phyloP scores from a whole-genome alignment of 2,113 vertebrate genomes.

The Phycodurus eques region DNA sequence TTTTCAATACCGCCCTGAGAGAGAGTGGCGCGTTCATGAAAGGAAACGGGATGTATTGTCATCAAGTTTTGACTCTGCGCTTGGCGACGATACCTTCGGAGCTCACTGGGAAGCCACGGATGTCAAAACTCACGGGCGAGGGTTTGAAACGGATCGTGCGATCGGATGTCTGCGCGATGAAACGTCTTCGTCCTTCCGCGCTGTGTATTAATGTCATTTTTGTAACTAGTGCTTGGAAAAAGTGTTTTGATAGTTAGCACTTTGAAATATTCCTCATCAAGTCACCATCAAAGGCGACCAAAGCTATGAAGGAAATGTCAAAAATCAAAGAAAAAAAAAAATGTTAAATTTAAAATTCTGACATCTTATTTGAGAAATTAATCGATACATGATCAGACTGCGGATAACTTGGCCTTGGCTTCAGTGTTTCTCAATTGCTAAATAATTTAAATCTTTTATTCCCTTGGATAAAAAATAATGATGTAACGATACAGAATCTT shows the following conservation, averaged over 20 bases:
- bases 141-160: constrained; percentile 17
- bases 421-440: not conserved
- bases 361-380: not conserved
- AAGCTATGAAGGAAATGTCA: constrained; percentile 16
- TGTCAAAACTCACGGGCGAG: not conserved
- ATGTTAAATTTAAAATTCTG: constrained; percentile 2
- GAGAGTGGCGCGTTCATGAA: constrained; percentile 43
- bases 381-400: no score
- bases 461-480: no score
- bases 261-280: constrained; percentile 16
- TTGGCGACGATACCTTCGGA: constrained; percentile 24
- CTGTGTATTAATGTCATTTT: not conserved
- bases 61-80: constrained; percentile 32
- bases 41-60: constrained; percentile 58
- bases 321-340: constrained; percentile 18
- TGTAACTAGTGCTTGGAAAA: not conserved
- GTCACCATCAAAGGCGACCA: constrained; percentile 22
- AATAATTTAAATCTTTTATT: not conserved
- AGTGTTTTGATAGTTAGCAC: constrained; percentile 5
- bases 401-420: not conserved
- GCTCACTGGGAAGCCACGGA: constrained; percentile 20
- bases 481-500: no score
- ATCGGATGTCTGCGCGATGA: constrained; percentile 3
- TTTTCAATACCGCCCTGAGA: constrained; percentile 56
- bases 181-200: not conserved